These are phyloP conservation scores for Allacma fusca DNA, from an alignment of 2,888 invertebrate genomes.

Conservation along the genomic window DNA sequence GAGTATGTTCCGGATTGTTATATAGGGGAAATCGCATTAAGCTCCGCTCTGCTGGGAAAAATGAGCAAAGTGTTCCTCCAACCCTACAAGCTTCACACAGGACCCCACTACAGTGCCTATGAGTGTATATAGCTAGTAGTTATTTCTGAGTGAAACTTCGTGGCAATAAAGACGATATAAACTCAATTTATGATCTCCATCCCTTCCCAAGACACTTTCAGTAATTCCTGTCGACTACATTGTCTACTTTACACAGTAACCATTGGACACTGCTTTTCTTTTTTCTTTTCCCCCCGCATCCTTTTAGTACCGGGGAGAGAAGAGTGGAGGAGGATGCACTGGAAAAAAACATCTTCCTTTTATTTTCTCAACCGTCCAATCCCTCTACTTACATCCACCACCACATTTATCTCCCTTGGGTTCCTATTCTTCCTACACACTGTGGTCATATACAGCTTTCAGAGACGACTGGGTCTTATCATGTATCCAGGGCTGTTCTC, in stretches of 20 bases:
- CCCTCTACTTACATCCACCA: slow-evolving; percentile 16
- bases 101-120: not conserved
- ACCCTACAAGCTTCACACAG: not conserved
- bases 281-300: not conserved
- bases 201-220: slow-evolving; percentile 27
- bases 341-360: slow-evolving; percentile 13
- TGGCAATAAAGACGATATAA: slow-evolving; percentile 41
- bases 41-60: slow-evolving; percentile 7
- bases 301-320: not conserved
- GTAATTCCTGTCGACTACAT: slow-evolving; percentile 33
- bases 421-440: not conserved
- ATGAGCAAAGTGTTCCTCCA: not conserved
- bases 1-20: not conserved
- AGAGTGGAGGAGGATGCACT: not conserved
- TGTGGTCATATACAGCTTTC: no score
- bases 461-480: no score
- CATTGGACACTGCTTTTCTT: slow-evolving; percentile 13
- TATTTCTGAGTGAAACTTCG: slow-evolving; percentile 24
- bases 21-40: slow-evolving; percentile 8
- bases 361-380: slow-evolving; percentile 16
- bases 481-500: no score
- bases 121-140: not conserved
- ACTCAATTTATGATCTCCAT: slow-evolving; percentile 42
- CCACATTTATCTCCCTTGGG: slow-evolving; percentile 12
- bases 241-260: slow-evolving; percentile 25